Evolutionary conservation across 2,797 vertebrate genomes (phyloP), one percentile per base, ranked within the genome.

Genomic region (Muraenolepis orangiensis): DNA sequence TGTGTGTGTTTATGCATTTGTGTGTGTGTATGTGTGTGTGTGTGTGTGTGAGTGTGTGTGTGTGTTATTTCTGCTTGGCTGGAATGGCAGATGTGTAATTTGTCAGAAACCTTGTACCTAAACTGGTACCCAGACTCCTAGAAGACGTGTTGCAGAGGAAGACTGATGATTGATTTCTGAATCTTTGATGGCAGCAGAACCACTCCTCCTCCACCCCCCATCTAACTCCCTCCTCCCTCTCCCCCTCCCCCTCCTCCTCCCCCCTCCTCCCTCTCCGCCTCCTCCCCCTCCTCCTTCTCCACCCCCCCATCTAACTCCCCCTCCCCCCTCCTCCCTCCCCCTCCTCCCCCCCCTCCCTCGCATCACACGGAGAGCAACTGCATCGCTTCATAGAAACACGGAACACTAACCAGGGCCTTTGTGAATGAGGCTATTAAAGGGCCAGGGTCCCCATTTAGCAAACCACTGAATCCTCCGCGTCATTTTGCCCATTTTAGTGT

Each of bases 21-120:
- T 13, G 64, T 30, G 34, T 28, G 28, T 23, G 7, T 74, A 11
- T 34, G 23, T 40, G 34, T 57, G 6, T 2, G 11, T 20, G 34
- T 23, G 69, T 68, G 28, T 5, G 69, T 26, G 6, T 4, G 66
- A 13, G 69, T 14, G 34, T 36, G 29, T 11, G 11, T 23, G 80
- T 69, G 69, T 71, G 20, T 26, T 23, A 61, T 61, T n/a, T 61
- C 26, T 61, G 71, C 71, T 74, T 69, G 70, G 74, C 77, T 30
- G 31, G 67, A 79, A 80, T 86, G 78, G 84, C 82, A 76, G 81
- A 80, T 85, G 77, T 74, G 73, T 87, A 66, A 61, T 51, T 46
- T 73, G 51, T 70, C 67, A 72, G n/a, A 78, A 80, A 78, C 68
- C 32, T 70, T 36, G 61, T 42, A 77, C 69, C 70, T 75, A 72